phyloP scores from a whole-genome alignment of 2,113 vertebrate species.

The Mastomys coucha region DNA sequence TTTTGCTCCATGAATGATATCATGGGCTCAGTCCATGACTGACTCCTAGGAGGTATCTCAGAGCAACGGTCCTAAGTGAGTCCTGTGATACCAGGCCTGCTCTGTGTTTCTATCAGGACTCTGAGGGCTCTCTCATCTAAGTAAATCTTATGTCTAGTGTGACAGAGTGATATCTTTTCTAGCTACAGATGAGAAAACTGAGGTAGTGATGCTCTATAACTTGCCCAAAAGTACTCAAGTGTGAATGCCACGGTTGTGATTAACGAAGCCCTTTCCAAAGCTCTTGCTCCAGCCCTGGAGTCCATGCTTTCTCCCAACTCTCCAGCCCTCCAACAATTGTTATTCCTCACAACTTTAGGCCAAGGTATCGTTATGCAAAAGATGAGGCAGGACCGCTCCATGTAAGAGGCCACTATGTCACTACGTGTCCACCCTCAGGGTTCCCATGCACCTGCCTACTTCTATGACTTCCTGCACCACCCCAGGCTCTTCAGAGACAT shows the following conservation, averaged over 20 bases:
- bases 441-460: conserved; percentile 87
- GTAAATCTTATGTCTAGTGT: background rate
- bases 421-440: conserved; percentile 76
- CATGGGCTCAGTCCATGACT: background rate
- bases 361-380: background rate
- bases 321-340: background rate
- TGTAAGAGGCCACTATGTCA: background rate
- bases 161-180: background rate
- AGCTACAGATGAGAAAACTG: background rate
- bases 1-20: background rate
- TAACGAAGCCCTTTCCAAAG: background rate
- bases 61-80: background rate
- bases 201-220: background rate
- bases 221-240: background rate
- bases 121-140: background rate
- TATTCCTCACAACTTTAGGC: background rate
- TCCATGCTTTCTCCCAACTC: background rate
- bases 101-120: background rate
- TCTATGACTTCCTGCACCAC: conserved; percentile 90
- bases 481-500: conserved; percentile 58
- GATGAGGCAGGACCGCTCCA: background rate
- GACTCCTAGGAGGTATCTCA: background rate
- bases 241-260: background rate
- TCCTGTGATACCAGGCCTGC: background rate
- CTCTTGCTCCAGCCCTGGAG: background rate